A percentile compares a stretch with the other conserved stretches of the same genome.
Conservation (phyloP, 2,797 vertebrate species). For the Saxicola maurus region DNA sequence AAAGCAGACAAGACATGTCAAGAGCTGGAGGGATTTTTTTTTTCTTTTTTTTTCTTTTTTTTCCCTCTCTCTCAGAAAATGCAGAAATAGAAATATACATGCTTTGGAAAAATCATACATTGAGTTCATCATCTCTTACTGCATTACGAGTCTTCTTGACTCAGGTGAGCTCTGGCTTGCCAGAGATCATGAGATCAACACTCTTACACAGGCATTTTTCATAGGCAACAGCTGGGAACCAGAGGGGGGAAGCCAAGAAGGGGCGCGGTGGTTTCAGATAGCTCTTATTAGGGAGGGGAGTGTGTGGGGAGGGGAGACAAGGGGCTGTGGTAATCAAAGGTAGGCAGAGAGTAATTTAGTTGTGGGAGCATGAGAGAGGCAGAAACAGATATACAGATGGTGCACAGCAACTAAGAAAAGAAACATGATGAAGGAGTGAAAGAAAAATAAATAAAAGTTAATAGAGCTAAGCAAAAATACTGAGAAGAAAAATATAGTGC, state of each 20-base stretch:
- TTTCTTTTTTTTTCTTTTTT: rapidly evolving
- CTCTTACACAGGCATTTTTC: constrained; percentile 4
- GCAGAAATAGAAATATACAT: not conserved
- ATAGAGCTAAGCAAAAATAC: constrained; percentile 65
- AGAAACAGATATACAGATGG: constrained; percentile 52
- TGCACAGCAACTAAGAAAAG: constrained; percentile 32
- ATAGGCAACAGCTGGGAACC: not conserved
- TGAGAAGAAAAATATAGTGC: constrained; percentile 46
- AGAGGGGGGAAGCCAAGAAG: not conserved
- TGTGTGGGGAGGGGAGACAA: not conserved
- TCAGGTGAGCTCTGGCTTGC: not conserved
- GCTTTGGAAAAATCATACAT: not conserved
- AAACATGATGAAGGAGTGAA: constrained; percentile 49
- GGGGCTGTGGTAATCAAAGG: not conserved
- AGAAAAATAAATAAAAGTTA: constrained; percentile 68
- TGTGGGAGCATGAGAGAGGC: not conserved
- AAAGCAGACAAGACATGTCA: not conserved
- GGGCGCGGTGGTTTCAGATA: not conserved
- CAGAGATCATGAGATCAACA: not conserved
- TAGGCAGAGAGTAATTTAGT: not conserved
- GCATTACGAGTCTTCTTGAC: not conserved
- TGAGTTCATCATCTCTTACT: not conserved
- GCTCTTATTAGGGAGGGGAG: not conserved
- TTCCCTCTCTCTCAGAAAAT: rapidly evolving
- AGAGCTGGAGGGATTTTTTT: not conserved